Conservation (phyloP, 64 coral and sea anemone genomes). For the Cladopsammia gracilis region DNA sequence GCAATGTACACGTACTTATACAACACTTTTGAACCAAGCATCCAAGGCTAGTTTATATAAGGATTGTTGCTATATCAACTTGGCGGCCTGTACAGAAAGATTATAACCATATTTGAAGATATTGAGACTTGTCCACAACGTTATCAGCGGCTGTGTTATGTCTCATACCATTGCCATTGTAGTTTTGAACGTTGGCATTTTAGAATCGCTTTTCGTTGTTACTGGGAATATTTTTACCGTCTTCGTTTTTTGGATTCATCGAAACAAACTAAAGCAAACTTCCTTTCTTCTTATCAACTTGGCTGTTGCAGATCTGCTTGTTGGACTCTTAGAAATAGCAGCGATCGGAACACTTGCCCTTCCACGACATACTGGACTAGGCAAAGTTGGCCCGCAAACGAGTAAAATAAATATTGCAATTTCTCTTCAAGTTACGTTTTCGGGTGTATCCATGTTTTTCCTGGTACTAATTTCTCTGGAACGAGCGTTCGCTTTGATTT, state of each 20-base stretch:
- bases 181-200: background rate
- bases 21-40: too few relatives aligned
- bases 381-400: background rate
- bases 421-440: background rate
- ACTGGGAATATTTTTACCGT: background rate
- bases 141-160: too few relatives aligned
- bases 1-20: too few relatives aligned
- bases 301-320: background rate
- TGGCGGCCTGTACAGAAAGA: too few relatives aligned
- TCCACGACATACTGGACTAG: background rate
- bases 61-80: too few relatives aligned
- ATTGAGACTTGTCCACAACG: too few relatives aligned
- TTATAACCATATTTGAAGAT: too few relatives aligned
- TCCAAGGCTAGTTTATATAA: too few relatives aligned
- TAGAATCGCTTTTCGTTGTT: background rate
- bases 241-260: constrained; percentile 12
- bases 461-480: background rate
- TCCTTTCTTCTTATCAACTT: constrained; percentile 8
- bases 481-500: background rate
- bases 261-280: background rate
- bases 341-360: background rate
- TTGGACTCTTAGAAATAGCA: background rate
- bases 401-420: background rate
- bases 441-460: background rate
- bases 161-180: background rate